These are phyloP conservation scores for Cynopterus brachyotis DNA, from an alignment of 2,113 vertebrate species.

Conservation along the genomic window DNA sequence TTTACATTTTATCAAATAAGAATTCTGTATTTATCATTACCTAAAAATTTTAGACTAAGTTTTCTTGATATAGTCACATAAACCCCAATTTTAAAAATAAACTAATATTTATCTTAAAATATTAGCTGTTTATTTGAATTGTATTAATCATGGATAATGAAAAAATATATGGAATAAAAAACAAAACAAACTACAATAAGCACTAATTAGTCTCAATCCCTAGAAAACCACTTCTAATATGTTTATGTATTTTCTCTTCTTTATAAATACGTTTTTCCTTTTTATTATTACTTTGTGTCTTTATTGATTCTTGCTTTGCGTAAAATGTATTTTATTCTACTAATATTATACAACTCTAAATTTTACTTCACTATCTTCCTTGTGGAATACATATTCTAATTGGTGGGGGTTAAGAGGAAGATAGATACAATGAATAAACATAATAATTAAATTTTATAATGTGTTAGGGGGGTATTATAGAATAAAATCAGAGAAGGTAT, in stretches of 20 bases:
- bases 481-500: not conserved
- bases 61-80: not conserved
- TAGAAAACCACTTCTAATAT: not conserved
- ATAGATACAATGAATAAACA: not conserved
- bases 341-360: not conserved
- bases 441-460: not conserved
- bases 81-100: not conserved
- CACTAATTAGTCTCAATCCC: not conserved
- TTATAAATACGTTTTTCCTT: not conserved
- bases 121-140: not conserved
- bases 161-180: not conserved
- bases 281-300: not conserved
- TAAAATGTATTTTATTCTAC: not conserved
- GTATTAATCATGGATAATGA: not conserved
- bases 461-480: not conserved
- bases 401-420: not conserved
- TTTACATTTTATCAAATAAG: not conserved
- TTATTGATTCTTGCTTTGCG: not conserved
- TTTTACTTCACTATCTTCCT: not conserved
- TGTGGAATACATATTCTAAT: not conserved
- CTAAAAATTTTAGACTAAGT: not conserved
- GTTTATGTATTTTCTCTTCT: not conserved
- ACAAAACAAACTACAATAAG: not conserved
- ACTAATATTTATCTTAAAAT: not conserved
- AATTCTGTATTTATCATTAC: not conserved